Evolutionary conservation across 2,797 vertebrate species (phyloP).

Genomic region (Sebastes glaucus): DNA sequence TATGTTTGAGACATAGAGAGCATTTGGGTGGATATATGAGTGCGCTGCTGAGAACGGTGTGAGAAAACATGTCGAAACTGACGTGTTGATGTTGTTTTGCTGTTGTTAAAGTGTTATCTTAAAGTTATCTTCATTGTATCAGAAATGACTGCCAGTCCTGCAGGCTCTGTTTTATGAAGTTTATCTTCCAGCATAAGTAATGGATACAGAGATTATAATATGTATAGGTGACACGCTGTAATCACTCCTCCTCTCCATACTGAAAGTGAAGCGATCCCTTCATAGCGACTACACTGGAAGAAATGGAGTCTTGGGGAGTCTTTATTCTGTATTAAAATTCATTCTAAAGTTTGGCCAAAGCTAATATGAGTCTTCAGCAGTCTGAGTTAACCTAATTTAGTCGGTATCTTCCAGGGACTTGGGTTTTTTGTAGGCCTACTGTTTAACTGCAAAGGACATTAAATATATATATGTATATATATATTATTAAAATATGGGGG

Average conservation of each 20-base stretch:
- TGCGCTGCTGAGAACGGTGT: neutral
- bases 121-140: neutral
- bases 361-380: neutral
- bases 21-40: neutral
- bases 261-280: neutral
- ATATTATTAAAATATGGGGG: no score
- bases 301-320: neutral
- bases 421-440: no score
- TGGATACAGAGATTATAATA: neutral
- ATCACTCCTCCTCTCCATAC: neutral
- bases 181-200: neutral
- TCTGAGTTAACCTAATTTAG: neutral
- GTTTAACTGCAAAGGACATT: no score
- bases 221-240: neutral
- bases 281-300: neutral
- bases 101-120: neutral
- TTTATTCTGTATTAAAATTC: neutral
- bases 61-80: neutral
- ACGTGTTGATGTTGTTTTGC: neutral
- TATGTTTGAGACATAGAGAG: conserved; percentile 14
- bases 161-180: neutral
- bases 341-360: neutral
- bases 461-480: no score
- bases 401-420: neutral
- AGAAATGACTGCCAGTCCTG: conserved; percentile 21